Evolutionary conservation across 2,888 invertebrate genomes (phyloP).

Genomic region (Platycheirus albimanus): DNA sequence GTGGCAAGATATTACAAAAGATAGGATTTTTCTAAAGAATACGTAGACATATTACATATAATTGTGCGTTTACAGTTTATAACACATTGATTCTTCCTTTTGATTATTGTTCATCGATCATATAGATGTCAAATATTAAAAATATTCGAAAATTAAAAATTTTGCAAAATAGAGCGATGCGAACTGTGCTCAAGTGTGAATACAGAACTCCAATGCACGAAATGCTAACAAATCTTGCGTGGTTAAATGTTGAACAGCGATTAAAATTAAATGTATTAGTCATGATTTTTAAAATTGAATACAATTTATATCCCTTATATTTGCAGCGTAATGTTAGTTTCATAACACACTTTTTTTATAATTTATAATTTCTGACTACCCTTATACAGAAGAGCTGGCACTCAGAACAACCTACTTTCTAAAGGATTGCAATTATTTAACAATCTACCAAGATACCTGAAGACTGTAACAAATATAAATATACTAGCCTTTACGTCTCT

Average conservation of each 20-base stretch:
- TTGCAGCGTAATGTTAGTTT: background rate
- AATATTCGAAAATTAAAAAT: background rate
- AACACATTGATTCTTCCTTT: too few relatives aligned
- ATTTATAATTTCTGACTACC: slow-evolving; percentile 5
- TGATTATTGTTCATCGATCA: slow-evolving; percentile 11
- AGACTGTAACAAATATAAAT: background rate
- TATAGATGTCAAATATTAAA: slow-evolving; percentile 1
- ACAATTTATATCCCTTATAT: too few relatives aligned
- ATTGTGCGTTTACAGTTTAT: too few relatives aligned
- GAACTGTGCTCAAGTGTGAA: slow-evolving; percentile 3
- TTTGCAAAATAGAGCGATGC: slow-evolving; percentile 19
- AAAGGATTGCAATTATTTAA: slow-evolving; percentile 10
- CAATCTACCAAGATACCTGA: background rate
- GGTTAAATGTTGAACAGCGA: slow-evolving; percentile 10
- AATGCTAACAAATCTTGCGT: background rate
- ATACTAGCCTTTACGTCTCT: too few relatives aligned
- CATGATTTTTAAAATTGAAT: slow-evolving; percentile 13
- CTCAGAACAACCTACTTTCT: slow-evolving; percentile 7
- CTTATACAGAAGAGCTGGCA: background rate
- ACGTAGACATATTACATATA: too few relatives aligned
- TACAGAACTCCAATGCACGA: background rate
- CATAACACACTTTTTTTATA: background rate
- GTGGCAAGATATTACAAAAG: too few relatives aligned
- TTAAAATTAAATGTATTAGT: slow-evolving; percentile 3
- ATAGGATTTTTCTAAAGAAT: too few relatives aligned